Evolutionary conservation across 2,797 vertebrate species (phyloP).

Genomic region (Crax fasciolata): DNA sequence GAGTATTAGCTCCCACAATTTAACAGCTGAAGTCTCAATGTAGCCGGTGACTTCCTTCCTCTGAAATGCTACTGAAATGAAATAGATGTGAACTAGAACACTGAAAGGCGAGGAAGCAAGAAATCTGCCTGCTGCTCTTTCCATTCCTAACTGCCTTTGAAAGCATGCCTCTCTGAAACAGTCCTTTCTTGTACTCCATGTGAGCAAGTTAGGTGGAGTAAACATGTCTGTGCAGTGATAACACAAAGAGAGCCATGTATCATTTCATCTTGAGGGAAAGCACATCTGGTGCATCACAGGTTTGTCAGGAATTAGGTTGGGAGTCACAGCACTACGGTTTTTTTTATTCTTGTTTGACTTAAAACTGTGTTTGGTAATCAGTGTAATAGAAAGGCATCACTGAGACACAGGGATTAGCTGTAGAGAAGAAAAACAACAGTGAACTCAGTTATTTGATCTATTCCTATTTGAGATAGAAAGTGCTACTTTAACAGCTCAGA

Average conservation of each 20-base stretch:
- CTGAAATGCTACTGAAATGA: not conserved
- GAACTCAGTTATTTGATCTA: not conserved
- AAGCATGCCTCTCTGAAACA: not conserved
- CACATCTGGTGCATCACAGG: constrained; percentile 65
- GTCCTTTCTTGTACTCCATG: not conserved
- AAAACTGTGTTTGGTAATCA: constrained; percentile 67
- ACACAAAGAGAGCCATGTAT: constrained; percentile 5
- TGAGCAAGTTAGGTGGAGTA: constrained; percentile 33
- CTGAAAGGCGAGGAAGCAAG: constrained; percentile 11
- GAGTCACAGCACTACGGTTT: constrained; percentile 19
- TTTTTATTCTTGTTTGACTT: constrained; percentile 65
- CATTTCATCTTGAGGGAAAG: constrained; percentile 26
- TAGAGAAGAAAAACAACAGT: constrained; percentile 24
- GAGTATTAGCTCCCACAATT: not conserved
- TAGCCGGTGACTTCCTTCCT: constrained; percentile 6
- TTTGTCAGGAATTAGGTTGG: constrained; percentile 63
- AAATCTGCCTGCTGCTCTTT: not conserved
- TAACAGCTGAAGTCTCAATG: constrained; percentile 8
- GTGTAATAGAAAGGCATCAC: not conserved
- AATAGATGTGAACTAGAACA: not conserved
- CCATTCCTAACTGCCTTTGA: not conserved
- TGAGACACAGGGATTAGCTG: constrained; percentile 34
- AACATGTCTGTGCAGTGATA: constrained; percentile 44
- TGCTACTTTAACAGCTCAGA: not conserved
- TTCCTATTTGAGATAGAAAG: constrained; percentile 25